Evolutionary conservation across 2,113 vertebrate species (phyloP).

Genomic region (Gymnarchus niloticus): DNA sequence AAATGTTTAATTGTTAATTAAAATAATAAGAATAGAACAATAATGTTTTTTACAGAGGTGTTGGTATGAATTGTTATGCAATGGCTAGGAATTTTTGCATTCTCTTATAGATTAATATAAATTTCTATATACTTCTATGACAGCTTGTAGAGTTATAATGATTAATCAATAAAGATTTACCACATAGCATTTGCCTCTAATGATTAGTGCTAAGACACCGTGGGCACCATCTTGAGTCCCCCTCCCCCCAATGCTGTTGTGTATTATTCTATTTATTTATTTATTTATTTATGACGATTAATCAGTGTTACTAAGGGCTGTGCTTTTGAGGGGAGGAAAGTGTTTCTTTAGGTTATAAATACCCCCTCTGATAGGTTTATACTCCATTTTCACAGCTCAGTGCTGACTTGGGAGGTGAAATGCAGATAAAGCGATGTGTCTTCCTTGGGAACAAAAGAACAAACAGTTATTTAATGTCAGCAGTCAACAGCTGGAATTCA

Average conservation of each 20-base stretch:
- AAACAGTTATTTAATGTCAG: background rate
- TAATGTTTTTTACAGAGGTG: too few species aligned
- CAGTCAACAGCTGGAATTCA: background rate
- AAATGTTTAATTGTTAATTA: too few species aligned
- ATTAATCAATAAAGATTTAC: background rate
- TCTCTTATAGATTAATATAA: background rate
- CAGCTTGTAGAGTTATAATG: background rate
- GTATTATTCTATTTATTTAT: too few species aligned
- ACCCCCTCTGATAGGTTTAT: background rate
- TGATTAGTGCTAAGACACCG: too few species aligned
- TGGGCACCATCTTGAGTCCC: too few species aligned
- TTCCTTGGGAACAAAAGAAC: too few species aligned
- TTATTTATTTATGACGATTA: too few species aligned
- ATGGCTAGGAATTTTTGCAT: too few species aligned
- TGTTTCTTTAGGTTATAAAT: background rate
- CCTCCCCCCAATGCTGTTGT: too few species aligned
- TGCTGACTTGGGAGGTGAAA: background rate
- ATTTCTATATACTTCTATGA: background rate
- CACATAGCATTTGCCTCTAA: background rate
- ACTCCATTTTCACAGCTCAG: background rate
- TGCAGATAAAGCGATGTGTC: too few species aligned
- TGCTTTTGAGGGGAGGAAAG: background rate
- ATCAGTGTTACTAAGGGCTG: background rate
- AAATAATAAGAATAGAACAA: too few species aligned
- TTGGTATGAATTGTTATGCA: too few species aligned